phyloP scores from a whole-genome alignment of 1,140 invertebrate species.

The Musca vetustissima region DNA sequence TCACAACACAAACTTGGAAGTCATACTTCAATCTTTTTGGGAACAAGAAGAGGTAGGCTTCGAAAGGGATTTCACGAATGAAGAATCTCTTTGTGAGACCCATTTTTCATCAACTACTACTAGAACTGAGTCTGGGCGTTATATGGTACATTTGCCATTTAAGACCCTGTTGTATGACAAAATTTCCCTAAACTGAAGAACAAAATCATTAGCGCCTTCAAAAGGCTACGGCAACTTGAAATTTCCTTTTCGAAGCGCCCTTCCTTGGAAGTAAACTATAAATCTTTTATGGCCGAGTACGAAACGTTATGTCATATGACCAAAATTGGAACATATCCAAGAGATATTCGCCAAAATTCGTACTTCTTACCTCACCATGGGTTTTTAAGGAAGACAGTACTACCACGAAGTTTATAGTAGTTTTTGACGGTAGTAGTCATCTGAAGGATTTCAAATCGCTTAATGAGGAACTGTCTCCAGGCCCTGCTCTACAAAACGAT shows the following conservation, averaged over 20 bases:
- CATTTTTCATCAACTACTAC: neutral
- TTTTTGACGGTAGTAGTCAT: neutral
- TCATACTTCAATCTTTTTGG: neutral
- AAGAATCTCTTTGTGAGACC: neutral
- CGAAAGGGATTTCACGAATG: neutral
- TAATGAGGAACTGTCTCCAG: conserved; percentile 15
- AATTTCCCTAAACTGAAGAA: neutral
- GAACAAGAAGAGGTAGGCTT: neutral
- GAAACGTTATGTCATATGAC: neutral
- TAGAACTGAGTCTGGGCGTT: neutral
- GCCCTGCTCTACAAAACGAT: conserved; percentile 44
- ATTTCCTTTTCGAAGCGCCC: neutral
- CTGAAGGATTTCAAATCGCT: neutral
- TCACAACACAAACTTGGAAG: neutral
- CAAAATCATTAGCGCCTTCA: neutral
- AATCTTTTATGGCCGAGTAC: neutral
- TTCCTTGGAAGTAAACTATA: neutral
- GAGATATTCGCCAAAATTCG: neutral
- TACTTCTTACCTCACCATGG: neutral
- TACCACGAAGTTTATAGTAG: neutral
- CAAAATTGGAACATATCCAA: neutral
- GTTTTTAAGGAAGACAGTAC: neutral
- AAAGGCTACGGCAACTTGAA: neutral
- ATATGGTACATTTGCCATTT: neutral
- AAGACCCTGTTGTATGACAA: neutral